Evolutionary conservation across 2,888 invertebrate species (phyloP).

Genomic region (Pomacea canaliculata): DNA sequence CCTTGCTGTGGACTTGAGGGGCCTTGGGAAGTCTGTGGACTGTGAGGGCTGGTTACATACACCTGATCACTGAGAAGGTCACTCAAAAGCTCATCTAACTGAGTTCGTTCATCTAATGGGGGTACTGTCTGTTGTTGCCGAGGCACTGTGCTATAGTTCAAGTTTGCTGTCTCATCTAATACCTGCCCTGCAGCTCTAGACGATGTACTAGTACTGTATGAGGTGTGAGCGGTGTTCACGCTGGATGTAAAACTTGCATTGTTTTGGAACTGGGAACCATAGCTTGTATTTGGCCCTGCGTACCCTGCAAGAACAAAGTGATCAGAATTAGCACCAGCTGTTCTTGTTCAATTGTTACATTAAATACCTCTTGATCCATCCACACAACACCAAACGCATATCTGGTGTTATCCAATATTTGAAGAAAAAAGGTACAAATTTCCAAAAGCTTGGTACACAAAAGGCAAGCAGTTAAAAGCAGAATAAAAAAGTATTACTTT

Average conservation of each 20-base stretch:
- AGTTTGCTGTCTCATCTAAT: background rate
- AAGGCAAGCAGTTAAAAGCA: no score
- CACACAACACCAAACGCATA: background rate
- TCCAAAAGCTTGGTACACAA: no score
- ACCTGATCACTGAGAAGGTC: slow-evolving; percentile 65
- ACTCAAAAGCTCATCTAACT: slow-evolving; percentile 66
- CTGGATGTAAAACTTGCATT: slow-evolving; percentile 25
- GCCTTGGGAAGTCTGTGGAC: slow-evolving; percentile 24
- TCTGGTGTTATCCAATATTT: no score
- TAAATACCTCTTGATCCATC: background rate
- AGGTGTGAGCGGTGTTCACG: slow-evolving; percentile 23
- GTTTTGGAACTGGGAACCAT: slow-evolving; percentile 28
- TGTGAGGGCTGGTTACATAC: slow-evolving; percentile 37
- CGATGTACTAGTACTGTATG: slow-evolving; percentile 11
- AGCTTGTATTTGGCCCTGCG: slow-evolving; percentile 32
- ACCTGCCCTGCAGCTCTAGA: background rate
- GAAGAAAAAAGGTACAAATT: no score
- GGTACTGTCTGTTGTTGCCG: slow-evolving; percentile 35
- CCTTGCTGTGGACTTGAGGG: slow-evolving; percentile 26
- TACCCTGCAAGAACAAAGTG: slow-evolving; percentile 23
- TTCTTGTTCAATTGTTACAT: background rate
- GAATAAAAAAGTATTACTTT: no score
- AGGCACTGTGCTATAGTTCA: slow-evolving; percentile 15
- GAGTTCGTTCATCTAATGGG: slow-evolving; percentile 58
- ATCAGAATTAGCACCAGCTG: background rate